A percentile compares a stretch with the other conserved stretches of the same genome.
Conservation (phyloP, 2,113 vertebrate species). For the Elachura formosa region DNA sequence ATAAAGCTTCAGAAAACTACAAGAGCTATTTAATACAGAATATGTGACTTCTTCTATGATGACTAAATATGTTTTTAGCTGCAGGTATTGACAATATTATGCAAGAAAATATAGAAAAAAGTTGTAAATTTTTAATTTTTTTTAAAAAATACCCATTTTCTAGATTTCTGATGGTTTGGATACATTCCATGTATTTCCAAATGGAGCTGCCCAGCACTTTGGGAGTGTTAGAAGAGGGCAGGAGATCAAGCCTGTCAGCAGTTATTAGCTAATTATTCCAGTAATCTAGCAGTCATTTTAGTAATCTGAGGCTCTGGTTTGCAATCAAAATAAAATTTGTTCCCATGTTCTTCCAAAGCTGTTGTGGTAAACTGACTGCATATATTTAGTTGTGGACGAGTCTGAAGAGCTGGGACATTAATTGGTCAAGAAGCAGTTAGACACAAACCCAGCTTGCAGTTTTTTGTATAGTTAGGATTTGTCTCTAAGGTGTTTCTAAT, state of each 20-base stretch:
- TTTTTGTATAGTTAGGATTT: not conserved
- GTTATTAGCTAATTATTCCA: not conserved
- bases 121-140: not conserved
- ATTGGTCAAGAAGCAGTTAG: not conserved
- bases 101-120: not conserved
- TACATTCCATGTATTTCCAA: not conserved
- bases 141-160: not conserved
- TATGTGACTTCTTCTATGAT: not conserved
- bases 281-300: not conserved
- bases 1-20: not conserved
- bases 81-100: not conserved
- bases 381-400: not conserved
- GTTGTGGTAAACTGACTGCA: not conserved
- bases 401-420: not conserved
- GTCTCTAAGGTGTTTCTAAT: not conserved
- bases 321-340: not conserved
- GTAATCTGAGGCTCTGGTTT: not conserved
- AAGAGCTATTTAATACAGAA: not conserved
- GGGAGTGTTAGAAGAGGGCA: not conserved
- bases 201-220: not conserved
- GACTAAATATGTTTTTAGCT: not conserved
- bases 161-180: not conserved
- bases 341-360: not conserved
- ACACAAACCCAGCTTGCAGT: not conserved
- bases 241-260: conserved; percentile 10